Conservation (phyloP, 2,888 invertebrate species). For the Lottia gigantea region DNA sequence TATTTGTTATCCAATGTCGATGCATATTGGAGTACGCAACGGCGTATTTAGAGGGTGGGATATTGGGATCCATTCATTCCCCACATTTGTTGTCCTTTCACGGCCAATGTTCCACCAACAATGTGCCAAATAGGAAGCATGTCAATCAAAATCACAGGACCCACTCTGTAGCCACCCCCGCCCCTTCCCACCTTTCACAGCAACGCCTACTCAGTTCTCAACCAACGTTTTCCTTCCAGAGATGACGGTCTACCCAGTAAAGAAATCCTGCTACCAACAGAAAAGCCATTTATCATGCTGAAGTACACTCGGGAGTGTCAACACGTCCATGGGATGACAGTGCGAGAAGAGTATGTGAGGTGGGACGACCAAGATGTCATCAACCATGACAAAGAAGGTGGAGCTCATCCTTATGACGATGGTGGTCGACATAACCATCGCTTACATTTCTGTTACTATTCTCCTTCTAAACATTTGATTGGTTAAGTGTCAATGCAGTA, state of each 20-base stretch:
- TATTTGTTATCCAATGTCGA: too few species aligned
- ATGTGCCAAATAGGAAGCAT: too few species aligned
- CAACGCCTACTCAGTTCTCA: too few species aligned
- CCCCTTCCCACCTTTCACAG: too few species aligned
- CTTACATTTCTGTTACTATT: slow-evolving; percentile 30
- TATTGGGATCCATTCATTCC: too few species aligned
- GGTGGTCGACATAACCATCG: slow-evolving; percentile 21
- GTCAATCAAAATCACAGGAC: too few species aligned
- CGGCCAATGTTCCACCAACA: too few species aligned
- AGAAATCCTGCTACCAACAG: slow-evolving; percentile 30
- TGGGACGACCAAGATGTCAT: neutral
- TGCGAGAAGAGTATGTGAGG: slow-evolving; percentile 25
- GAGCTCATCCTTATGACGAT: slow-evolving; percentile 28
- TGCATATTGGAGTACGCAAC: too few species aligned
- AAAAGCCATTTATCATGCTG: slow-evolving; percentile 35
- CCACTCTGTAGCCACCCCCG: too few species aligned
- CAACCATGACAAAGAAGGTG: slow-evolving; percentile 18
- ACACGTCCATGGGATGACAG: slow-evolving; percentile 33
- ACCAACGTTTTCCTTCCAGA: slow-evolving; percentile 20
- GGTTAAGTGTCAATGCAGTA: neutral
- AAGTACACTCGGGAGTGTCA: slow-evolving; percentile 31
- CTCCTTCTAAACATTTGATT: neutral
- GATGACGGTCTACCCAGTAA: slow-evolving; percentile 28
- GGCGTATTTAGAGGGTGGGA: too few species aligned
- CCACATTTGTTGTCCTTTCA: too few species aligned